Percentiles rank a stretch among this genome's conserved stretches.
phyloP scores from a whole-genome alignment of 2,113 vertebrate species.

The Platysteira castanea region DNA sequence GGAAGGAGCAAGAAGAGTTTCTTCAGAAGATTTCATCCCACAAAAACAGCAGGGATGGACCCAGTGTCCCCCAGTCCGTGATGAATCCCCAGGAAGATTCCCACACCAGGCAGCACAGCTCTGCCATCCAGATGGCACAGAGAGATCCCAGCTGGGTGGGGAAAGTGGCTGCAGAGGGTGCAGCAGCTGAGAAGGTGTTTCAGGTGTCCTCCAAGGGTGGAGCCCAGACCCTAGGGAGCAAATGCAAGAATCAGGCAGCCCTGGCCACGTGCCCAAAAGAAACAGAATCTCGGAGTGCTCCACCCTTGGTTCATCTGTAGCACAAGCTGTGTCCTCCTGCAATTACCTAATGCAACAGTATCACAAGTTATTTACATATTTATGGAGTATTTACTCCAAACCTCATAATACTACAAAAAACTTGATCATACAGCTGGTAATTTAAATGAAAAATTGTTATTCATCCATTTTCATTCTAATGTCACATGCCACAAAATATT shows the following conservation, averaged over 20 bases:
- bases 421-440: neutral
- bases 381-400: conserved; percentile 45
- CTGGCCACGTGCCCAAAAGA: neutral
- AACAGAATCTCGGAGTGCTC: accelerated
- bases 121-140: neutral
- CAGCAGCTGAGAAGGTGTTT: neutral
- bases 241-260: neutral
- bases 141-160: neutral
- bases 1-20: neutral
- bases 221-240: neutral
- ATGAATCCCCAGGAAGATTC: neutral
- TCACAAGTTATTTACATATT: conserved; percentile 33
- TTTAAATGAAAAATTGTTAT: conserved; percentile 42
- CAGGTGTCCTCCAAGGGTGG: too few relatives aligned
- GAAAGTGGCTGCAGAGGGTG: neutral
- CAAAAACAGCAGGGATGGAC: neutral
- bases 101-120: neutral
- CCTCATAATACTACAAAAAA: neutral
- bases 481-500: conserved; percentile 48
- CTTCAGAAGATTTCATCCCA: neutral
- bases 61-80: accelerated
- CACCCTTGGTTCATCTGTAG: neutral
- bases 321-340: neutral
- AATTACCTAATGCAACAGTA: neutral
- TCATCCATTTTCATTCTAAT: conserved; percentile 24